Base-by-base conservation (phyloP, 2,888 invertebrate species). In the Apoda limacodes region DNA sequence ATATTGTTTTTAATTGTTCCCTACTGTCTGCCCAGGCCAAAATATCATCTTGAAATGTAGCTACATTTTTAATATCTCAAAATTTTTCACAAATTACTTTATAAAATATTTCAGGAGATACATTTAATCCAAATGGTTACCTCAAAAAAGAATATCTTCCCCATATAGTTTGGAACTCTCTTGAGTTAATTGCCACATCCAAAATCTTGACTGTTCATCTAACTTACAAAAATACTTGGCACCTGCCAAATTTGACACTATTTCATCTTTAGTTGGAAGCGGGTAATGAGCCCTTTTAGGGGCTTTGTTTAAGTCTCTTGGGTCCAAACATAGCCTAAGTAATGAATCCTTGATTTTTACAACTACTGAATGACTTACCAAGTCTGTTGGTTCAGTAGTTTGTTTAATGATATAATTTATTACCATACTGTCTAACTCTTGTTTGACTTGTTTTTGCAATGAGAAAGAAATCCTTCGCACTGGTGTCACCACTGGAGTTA, bases 141-240 rank as follows among this genome's bases (percentile, higher is more conserved):
- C n/a, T n/a, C n/a, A n/a, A n/a, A n/a, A n/a, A n/a, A n/a, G n/a
- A n/a, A n/a, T n/a, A n/a, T n/a, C n/a, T n/a, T n/a, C n/a, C n/a
- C n/a, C n/a, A 21, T 36, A 38, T 1, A 43, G 24, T 3, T 38
- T 22, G 5, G 32, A 27, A 21, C 40, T 35, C 5, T 20, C 17
- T 7, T 21, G 11, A 25, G 30, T 27, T 3, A 40, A 12, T 10
- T 31, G 21, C 2, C 34, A 3, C 32, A 34, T 34, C 38, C 40
- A 43, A 20, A 34, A 43, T 6, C 43, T 40, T 2, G 32, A 35
- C 12, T 29, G 27, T 3, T 38, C 43, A 26, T 40, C 38, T 12
- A 39, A 20, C 13, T 29, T 28, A 5, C 33, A 29, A 15, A 35
- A 37, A 2, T 15, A 28, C 12, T 20, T 12, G 1, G 37, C 27